Evolutionary conservation across 2,888 invertebrate species (phyloP), one percentile per base, ranked within the genome.

Genomic region (Brachylomia viminalis): DNA sequence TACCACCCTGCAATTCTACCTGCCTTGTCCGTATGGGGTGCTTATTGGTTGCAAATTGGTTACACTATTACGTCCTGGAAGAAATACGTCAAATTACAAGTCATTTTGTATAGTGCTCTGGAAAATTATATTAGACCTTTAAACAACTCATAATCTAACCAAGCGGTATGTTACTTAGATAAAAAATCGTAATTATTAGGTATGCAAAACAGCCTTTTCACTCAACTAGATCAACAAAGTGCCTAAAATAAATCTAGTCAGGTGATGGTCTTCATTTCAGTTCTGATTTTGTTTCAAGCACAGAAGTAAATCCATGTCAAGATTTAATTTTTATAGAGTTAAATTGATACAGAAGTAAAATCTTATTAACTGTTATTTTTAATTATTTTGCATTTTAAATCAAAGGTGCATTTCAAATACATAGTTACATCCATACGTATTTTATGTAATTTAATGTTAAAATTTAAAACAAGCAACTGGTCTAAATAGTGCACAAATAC

Each of bases 241-340:
- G 83, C 83, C 80, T 84, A 80, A 65, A 83, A 52, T 52, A 56
- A 74, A 15, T 79, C 83, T 83, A 83, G 74, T 83, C 82, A 74
- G 64, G 58, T 68, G 17, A 52, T 33, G 47, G 49, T 58, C 49
- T 71, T 27, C 7, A 45, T 79, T 71, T 71, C n/a, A 17, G 20
- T 62, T 62, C 15, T 10, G 79, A 10, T 62, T 33, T 23, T 33
- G 30, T 49, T 30, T 20, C 23, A 47, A 27, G 27, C 20, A 1
- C 45, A 7, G 2, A 8, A 20, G 0, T 30, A 2, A 47, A 23
- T 65, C 13, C 13, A 13, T 65, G 27, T 8, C 15, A 23, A 5
- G 15, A 30, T 47, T 47, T 15, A 27, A 20, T 47, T 45, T 49
- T 2, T 15, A 23, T 13, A 65, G 20, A 64, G 6, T n/a, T 42